phyloP scores from a whole-genome alignment of 2,113 vertebrate genomes.

The Lasiurus cinereus region DNA sequence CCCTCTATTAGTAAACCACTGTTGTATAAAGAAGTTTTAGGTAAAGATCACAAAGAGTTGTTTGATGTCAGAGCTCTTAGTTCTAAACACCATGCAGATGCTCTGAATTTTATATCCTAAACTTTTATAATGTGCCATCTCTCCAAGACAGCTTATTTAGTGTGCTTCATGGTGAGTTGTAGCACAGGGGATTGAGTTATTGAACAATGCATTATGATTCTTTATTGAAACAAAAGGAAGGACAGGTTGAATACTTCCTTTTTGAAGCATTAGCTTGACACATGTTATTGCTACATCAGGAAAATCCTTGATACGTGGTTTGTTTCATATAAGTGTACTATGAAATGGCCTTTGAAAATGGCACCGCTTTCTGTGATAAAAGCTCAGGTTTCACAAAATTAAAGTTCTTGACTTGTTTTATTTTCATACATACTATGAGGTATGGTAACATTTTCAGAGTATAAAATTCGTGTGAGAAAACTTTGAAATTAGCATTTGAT shows the following conservation, averaged over 20 bases:
- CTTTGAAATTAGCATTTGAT: conserved; percentile 16
- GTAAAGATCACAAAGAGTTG: background rate
- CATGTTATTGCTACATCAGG: background rate
- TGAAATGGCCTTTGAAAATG: conserved; percentile 13
- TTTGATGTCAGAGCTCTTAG: background rate
- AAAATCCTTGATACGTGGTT: background rate
- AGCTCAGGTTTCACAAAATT: conserved; percentile 8
- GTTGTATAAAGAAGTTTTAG: background rate
- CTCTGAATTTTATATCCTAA: background rate
- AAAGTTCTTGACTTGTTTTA: background rate
- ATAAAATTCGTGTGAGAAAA: background rate
- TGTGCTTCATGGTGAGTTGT: background rate
- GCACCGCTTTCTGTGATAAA: background rate
- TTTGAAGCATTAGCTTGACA: background rate
- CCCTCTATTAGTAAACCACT: background rate
- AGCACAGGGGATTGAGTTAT: background rate
- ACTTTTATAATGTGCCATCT: background rate
- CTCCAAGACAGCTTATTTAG: background rate
- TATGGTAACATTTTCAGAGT: background rate
- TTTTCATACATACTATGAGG: background rate
- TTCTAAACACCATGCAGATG: background rate
- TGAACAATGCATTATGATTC: background rate
- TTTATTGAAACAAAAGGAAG: conserved; percentile 13
- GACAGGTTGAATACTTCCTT: background rate
- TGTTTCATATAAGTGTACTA: background rate